phyloP scores from a whole-genome alignment of 1,140 invertebrate genomes.

The Phymorhynchus buccinoides region DNA sequence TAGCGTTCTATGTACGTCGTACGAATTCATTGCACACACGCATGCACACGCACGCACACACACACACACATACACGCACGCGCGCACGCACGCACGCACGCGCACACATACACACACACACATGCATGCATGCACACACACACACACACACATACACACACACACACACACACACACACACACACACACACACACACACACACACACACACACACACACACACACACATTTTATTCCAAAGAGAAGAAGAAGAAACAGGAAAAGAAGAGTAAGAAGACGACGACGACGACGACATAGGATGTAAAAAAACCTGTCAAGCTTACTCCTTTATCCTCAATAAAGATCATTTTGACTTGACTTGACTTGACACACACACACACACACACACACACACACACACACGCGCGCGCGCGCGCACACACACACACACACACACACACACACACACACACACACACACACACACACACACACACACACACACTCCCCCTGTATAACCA shows the following conservation, averaged over 20 bases:
- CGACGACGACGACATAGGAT: no score
- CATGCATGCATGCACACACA: background rate
- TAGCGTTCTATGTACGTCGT: no score
- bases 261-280: no score
- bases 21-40: background rate
- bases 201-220: conserved; percentile 10
- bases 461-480: background rate
- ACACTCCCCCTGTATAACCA: background rate
- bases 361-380: no score
- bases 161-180: conserved; percentile 10
- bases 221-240: background rate
- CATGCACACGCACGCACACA: background rate
- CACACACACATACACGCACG: conserved; percentile 4
- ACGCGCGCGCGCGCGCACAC: conserved; percentile 1
- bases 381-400: no score
- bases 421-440: background rate
- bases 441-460: background rate
- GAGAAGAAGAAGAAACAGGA: no score
- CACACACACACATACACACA: background rate
- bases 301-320: no score
- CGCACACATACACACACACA: background rate
- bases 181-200: conserved; percentile 10
- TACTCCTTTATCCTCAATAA: no score
- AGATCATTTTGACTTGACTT: no score
- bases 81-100: background rate